phyloP scores from a whole-genome alignment of 2,888 invertebrate genomes.

The Chrysolina oricalcia region DNA sequence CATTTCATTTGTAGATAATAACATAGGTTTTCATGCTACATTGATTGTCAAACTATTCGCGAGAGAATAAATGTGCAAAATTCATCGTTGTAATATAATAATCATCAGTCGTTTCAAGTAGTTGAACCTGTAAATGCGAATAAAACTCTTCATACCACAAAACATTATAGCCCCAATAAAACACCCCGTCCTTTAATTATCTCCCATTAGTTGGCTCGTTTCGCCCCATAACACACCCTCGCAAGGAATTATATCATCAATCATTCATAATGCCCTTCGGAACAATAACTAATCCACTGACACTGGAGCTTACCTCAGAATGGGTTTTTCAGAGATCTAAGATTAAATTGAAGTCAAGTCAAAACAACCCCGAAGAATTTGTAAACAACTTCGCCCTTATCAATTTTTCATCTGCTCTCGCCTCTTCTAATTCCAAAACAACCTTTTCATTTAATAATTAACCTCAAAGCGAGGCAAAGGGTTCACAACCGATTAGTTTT shows the following conservation, averaged over 20 bases:
- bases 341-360: slow-evolving; percentile 19
- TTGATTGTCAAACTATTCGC: no score
- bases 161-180: not conserved
- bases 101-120: not conserved
- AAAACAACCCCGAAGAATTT: slow-evolving; percentile 17
- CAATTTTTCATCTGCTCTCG: slow-evolving; percentile 19
- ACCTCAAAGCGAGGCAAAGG: slow-evolving; percentile 2
- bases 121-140: not conserved
- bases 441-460: slow-evolving; percentile 12
- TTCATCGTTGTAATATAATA: not conserved
- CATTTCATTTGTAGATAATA: no score
- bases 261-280: slow-evolving; percentile 11
- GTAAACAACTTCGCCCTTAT: slow-evolving; percentile 14
- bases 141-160: not conserved
- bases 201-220: not conserved
- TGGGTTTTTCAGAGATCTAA: slow-evolving; percentile 15
- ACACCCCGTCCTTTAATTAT: slow-evolving; percentile 5
- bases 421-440: slow-evolving; percentile 11
- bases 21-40: no score
- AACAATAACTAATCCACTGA: slow-evolving; percentile 22
- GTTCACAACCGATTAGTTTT: slow-evolving; percentile 18
- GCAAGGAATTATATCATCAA: slow-evolving; percentile 14
- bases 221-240: not conserved
- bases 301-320: not conserved
- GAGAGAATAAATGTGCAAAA: not conserved